Conservation (phyloP, 2,113 vertebrate species). For the Eptesicus fuscus region DNA sequence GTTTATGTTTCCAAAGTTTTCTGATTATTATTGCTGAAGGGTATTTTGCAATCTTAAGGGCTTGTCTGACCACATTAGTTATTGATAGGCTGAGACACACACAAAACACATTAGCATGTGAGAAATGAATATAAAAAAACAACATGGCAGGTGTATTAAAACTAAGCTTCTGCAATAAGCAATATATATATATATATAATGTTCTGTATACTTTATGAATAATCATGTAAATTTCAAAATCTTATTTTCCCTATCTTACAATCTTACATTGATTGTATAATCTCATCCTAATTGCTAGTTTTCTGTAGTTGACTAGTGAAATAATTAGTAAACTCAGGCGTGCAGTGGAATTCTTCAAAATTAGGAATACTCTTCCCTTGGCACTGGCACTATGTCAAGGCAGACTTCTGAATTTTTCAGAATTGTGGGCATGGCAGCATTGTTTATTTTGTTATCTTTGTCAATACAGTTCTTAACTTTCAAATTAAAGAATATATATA, state of each 20-base stretch:
- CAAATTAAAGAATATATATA: neutral
- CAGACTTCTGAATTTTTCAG: neutral
- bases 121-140: neutral
- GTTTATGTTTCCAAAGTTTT: neutral
- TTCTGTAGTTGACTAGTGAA: neutral
- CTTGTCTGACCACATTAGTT: neutral
- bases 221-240: neutral
- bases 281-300: slow-evolving; percentile 21
- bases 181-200: neutral
- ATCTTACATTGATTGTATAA: neutral
- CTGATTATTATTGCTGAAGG: neutral
- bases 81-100: neutral
- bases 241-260: neutral
- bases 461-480: slow-evolving; percentile 7
- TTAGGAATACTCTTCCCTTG: neutral
- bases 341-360: slow-evolving; percentile 16
- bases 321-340: neutral
- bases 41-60: neutral
- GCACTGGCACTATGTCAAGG: neutral
- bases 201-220: neutral
- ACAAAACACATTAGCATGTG: neutral
- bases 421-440: slow-evolving; percentile 2
- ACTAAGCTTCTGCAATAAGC: neutral
- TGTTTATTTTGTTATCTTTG: neutral
- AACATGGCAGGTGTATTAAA: neutral